Base-by-base conservation (phyloP, 2,888 invertebrate species). In the Chymomyza procnemis region DNA sequence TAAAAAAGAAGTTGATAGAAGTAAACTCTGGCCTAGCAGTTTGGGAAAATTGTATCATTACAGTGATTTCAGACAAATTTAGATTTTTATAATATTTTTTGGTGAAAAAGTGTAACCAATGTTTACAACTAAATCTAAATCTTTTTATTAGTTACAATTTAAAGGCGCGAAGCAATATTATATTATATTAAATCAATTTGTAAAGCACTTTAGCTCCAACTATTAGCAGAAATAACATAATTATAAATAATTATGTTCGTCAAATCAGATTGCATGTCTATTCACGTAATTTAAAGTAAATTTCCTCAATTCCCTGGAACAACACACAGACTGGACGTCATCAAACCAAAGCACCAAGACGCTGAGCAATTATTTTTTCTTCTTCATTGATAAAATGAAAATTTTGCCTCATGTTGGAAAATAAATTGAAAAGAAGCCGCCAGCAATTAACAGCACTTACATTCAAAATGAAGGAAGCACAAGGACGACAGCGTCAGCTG, bases 401-500 rank as follows among this genome's bases (percentile, higher is more conserved):
- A 41, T 41, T 41, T 41, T 41, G 34, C 34, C 3, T 12, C 34
- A 41, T 41, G 34, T 12, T 41, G 9, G 34, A 41, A 41, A 41
- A 41, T 41, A 41, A 41, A 41, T 41, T 41, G 34, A 41, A 41
- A 41, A 41, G 34, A 12, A 41, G 34, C 34, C 34, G 34, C 41
- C 48, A 61, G 64, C 73, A 73, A 73, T 73, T 73, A 73, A 61
- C 34, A 65, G 59, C 46, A 62, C 65, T 73, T 69, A 68, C 52
- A 41, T 12, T 12, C 34, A 12, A 9, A 41, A 41, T 12, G 34
- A 41, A 12, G 34, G 12, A 41, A 12, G 34, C 34, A n/a, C n/a
- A 41, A 41, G 34, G 34, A 41, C 34, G 34, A 41, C 34, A 41
- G 34, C 34, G 6, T 41, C 34, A 41, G 34, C 12, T 41, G 34